Evolutionary conservation across 1,140 invertebrate genomes (phyloP).

Genomic region (Papilio machaon): DNA sequence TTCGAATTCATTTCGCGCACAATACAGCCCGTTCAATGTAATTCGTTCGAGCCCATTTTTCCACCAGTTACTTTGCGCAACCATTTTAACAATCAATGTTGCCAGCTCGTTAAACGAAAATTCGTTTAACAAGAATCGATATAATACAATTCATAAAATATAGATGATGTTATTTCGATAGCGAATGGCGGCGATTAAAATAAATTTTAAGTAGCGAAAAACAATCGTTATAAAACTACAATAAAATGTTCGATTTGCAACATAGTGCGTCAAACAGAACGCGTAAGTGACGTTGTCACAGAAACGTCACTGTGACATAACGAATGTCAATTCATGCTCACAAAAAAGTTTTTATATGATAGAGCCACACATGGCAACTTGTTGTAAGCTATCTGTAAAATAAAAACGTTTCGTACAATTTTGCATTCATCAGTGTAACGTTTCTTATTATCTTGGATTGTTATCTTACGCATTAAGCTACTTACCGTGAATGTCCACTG

Average conservation of each 20-base stretch:
- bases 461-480: too few species aligned
- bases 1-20: slow-evolving; percentile 22
- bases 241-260: slow-evolving; percentile 53
- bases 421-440: too few species aligned
- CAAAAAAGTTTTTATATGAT: slow-evolving; percentile 10
- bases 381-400: neutral
- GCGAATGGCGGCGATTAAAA: slow-evolving; percentile 55
- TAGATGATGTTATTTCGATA: slow-evolving; percentile 59
- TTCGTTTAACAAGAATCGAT: slow-evolving; percentile 55
- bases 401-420: too few species aligned
- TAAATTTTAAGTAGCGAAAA: slow-evolving; percentile 59
- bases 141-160: slow-evolving; percentile 62
- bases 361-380: neutral
- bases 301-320: slow-evolving; percentile 71
- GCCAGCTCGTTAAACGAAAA: slow-evolving; percentile 54
- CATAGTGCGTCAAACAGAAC: slow-evolving; percentile 47
- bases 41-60: slow-evolving; percentile 31
- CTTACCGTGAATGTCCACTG: too few species aligned
- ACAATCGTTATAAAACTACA: slow-evolving; percentile 62
- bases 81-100: slow-evolving; percentile 45
- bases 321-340: slow-evolving; percentile 51
- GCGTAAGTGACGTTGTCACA: slow-evolving; percentile 64
- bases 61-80: slow-evolving; percentile 31
- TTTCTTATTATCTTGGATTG: too few species aligned
- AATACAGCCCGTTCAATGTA: slow-evolving; percentile 29